A percentile compares a stretch with the other conserved stretches of the same genome.
Evolutionary conservation across 2,113 vertebrate genomes (phyloP).

Genomic region (Eulacestoma nigropectus): DNA sequence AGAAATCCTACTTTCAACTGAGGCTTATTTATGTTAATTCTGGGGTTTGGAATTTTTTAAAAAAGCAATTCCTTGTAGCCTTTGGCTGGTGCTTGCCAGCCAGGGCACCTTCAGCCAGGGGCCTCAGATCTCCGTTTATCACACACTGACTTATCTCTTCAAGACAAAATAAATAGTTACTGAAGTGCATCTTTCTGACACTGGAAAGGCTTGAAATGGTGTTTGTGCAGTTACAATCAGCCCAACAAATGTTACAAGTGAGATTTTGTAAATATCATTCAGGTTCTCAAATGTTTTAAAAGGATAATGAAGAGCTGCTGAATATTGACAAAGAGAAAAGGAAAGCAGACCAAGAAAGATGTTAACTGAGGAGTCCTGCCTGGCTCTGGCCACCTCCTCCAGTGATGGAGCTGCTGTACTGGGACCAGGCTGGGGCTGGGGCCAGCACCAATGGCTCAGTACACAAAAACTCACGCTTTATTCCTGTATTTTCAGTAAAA

Average conservation of each 20-base stretch:
- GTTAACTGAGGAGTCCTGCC: fast-evolving
- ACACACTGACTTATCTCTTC: not conserved
- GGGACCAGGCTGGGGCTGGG: not conserved
- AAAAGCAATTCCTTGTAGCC: not conserved
- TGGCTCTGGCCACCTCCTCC: not conserved
- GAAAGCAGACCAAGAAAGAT: not conserved
- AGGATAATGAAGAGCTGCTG: not conserved
- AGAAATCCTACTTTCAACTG: not conserved
- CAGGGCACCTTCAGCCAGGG: not conserved
- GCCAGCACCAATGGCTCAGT: fast-evolving
- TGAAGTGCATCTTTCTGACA: not conserved
- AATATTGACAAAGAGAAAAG: too few relatives aligned
- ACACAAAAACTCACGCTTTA: fast-evolving
- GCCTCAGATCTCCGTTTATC: not conserved
- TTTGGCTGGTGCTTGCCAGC: fast-evolving
- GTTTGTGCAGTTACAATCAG: not conserved
- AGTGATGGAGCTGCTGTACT: fast-evolving
- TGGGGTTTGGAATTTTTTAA: not conserved
- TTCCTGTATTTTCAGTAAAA: not conserved
- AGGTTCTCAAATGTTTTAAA: not conserved
- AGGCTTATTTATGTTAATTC: not conserved
- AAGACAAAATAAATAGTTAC: not conserved
- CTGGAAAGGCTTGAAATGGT: not conserved
- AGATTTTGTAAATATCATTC: not conserved
- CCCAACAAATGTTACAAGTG: not conserved